Evolutionary conservation across 1,140 invertebrate species (phyloP), one percentile per base, ranked within the genome.

Genomic region (Drosophila punjabiensis): DNA sequence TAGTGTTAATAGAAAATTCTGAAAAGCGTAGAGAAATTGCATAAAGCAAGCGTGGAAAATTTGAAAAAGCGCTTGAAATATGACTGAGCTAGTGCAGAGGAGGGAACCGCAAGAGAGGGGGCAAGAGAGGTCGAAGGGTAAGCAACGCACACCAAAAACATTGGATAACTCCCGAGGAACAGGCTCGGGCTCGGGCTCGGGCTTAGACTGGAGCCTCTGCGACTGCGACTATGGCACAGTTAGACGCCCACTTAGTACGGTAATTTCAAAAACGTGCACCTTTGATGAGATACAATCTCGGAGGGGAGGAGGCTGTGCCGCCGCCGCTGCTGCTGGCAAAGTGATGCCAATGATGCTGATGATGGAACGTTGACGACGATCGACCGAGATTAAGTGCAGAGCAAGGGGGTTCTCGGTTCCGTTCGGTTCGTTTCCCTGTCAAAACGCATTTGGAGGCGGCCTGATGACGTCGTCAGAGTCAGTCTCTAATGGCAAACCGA

Each of bases 221-320:
- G 47, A 43, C 68, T 68, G 48, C 32, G 39, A 43, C 68, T 73
- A 37, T 81, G 79, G 76, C 86, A 90, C 86, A 90, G 86, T 90
- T 90, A 90, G 86, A 91, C 91, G 87, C 91, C 91, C 91, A 92
- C 91, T 92, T 91, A 91, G 84, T 92, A 92, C 91, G 91, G 86
- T 92, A 92, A 92, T 92, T 91, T 85, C 76, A 60, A 84, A 92
- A 92, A 91, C 91, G 86, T 92, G 91, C 84, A 86, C 84, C 78
- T 81, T 81, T 91, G 88, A 92, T 92, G 87, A 88, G 86, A 88
- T 91, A 87, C 84, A 88, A 92, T 92, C 90, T 87, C 24, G 33
- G 50, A 53, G 67, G 53, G 45, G 45, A 53, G 50, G 50, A 53
- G 50, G 65, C 47, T 70, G 48, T 30, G 28, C 48, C 14, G 18